Conservation (phyloP, 2,888 invertebrate genomes). For the Caenorhabditis doughertyi region DNA sequence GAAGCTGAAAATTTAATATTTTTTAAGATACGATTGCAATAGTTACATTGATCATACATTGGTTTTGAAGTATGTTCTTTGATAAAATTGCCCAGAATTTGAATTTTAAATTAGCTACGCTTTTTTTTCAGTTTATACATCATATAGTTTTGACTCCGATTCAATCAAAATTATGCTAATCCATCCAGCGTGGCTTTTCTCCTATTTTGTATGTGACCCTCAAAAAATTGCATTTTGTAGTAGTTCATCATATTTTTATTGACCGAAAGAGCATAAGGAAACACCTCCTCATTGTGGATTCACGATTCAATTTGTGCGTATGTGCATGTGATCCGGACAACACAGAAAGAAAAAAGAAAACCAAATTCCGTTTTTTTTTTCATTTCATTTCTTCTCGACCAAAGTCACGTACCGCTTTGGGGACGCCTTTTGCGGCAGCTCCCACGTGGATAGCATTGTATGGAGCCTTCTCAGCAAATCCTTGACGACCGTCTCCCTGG, state of each 20-base stretch:
- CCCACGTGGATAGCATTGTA: constrained; percentile 91
- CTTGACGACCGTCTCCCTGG: constrained; percentile 91
- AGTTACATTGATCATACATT: too few species aligned
- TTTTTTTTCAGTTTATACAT: constrained; percentile 24
- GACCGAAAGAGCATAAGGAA: constrained; percentile 16
- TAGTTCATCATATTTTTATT: constrained; percentile 21
- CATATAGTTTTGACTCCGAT: neutral
- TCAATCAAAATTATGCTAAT: constrained; percentile 35
- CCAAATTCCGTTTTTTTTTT: constrained; percentile 34
- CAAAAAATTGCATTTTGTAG: constrained; percentile 2
- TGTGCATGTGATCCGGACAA: constrained; percentile 44
- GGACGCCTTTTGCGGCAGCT: constrained; percentile 83
- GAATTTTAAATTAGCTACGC: constrained; percentile 22
- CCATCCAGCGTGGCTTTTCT: constrained; percentile 15
- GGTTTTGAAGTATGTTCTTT: constrained; percentile 5
- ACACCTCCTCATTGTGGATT: constrained; percentile 50
- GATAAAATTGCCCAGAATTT: constrained; percentile 18
- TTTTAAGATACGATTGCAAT: neutral
- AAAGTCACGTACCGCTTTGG: constrained; percentile 83
- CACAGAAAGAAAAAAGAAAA: constrained; percentile 32
- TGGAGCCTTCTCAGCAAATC: constrained; percentile 88
- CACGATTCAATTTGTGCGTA: constrained; percentile 60
- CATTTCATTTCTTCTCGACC: constrained; percentile 40
- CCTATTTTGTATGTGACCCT: neutral
- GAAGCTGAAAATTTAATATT: constrained; percentile 85